Evolutionary conservation across 2,797 vertebrate genomes (phyloP).

Genomic region (Buphagus erythrorhynchus): DNA sequence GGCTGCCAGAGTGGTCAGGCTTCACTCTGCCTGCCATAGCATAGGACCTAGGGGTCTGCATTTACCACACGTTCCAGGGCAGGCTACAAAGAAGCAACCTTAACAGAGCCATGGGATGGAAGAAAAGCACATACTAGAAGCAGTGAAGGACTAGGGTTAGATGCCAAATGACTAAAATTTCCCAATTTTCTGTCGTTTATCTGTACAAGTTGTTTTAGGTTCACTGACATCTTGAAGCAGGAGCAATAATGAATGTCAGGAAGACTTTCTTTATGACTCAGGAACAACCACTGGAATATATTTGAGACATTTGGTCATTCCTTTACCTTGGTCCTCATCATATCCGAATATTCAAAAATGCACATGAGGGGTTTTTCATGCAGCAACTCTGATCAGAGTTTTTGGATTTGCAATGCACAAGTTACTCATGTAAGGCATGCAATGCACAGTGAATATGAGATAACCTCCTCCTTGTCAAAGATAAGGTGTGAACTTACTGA

Average conservation of each 20-base stretch:
- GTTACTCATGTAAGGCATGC: background rate
- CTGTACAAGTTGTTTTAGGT: background rate
- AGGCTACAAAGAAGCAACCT: background rate
- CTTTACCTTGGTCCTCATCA: background rate
- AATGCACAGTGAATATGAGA: background rate
- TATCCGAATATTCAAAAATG: background rate
- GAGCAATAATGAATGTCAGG: background rate
- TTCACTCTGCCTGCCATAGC: background rate
- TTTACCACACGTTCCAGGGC: background rate
- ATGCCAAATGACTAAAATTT: background rate
- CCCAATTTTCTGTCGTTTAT: background rate
- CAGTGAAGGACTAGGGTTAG: background rate
- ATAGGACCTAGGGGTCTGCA: background rate
- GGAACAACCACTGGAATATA: background rate
- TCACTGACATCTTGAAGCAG: background rate
- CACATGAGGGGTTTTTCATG: background rate
- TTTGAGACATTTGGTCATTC: background rate
- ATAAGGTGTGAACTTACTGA: background rate
- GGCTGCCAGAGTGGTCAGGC: background rate
- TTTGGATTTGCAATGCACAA: background rate
- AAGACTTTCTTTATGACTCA: background rate
- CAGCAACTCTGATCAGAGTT: background rate
- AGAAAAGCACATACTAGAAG: background rate
- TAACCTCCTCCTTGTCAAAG: background rate
- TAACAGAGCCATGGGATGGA: background rate